Evolutionary conservation across 30 jellyfish, hydroid and myxozoan genomes (phyloP), one percentile per base, ranked within the genome.

Genomic region (Pelagia noctiluca): DNA sequence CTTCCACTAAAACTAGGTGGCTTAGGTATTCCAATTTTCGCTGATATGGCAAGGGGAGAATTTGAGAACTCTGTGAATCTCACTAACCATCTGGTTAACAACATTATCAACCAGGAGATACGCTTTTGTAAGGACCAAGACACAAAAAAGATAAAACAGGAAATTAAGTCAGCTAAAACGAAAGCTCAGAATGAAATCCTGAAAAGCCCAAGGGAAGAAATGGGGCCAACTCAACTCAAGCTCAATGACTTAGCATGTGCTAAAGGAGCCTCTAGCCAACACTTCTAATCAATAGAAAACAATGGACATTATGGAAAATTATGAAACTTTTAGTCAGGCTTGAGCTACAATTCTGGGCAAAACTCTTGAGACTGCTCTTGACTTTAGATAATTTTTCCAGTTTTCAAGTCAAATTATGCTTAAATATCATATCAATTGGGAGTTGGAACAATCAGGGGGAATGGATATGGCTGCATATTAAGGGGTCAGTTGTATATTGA

Each of bases 221-320:
- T 42, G 57, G 57, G 35, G 10, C 72, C 35, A 26, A 60, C 30
- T n/a, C 35, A 60, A 5, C 35, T 60, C 72, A n/a, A 26, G 72
- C 35, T 31, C 79, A 66, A 66, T 32, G 28, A 66, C 4, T 19
- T 28, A 66, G 62, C 61, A 33, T 66, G 61, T 28, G 63, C 24
- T 13, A 66, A 66, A 33, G 79, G 79, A 10, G 23, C 79, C 62
- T 66, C 79, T 4, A 66, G 63, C 33, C 29, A 69, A 69, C 79
- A n/a, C n/a, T n/a, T n/a, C n/a, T n/a, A n/a, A n/a, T n/a, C n/a
- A n/a, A n/a, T n/a, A n/a, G n/a, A n/a, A n/a, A n/a, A n/a, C n/a
- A n/a, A n/a, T n/a, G n/a, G n/a, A n/a, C n/a, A n/a, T n/a, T n/a
- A n/a, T n/a, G n/a, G n/a, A n/a, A n/a, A n/a, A n/a, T n/a, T n/a